A percentile compares a stretch with the other conserved stretches of the same genome.
Evolutionary conservation across 23 tunicate genomes (phyloP).

Genomic region (Trididemnum nubilum): DNA sequence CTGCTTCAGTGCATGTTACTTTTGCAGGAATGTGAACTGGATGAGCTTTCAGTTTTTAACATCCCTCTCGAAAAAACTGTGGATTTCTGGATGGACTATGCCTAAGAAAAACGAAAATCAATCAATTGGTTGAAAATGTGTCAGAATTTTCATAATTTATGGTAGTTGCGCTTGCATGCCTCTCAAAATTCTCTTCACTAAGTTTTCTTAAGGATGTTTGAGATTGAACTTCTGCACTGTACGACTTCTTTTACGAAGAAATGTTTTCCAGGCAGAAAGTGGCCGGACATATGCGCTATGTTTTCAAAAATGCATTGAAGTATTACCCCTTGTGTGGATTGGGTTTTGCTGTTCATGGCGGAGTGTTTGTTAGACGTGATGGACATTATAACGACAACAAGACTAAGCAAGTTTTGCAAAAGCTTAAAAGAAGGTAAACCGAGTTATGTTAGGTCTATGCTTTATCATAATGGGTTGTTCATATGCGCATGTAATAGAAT

Average conservation of each 20-base stretch:
- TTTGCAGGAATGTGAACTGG: neutral
- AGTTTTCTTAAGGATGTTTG: conserved; percentile 67
- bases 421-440: conserved; percentile 41
- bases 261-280: conserved; percentile 53
- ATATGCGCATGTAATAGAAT: no score
- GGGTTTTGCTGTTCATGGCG: conserved; percentile 74
- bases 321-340: conserved; percentile 83
- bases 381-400: conserved; percentile 62
- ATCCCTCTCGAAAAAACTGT: neutral
- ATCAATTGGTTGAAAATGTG: no score
- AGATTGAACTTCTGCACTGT: conserved; percentile 70
- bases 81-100: neutral
- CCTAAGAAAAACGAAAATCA: no score
- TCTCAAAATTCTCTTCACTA: no score
- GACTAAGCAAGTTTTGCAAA: conserved; percentile 43
- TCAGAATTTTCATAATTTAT: no score
- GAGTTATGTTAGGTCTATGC: no score
- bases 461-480: no score
- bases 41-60: neutral
- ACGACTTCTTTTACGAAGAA: conserved; percentile 18
- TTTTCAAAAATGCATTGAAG: conserved; percentile 69
- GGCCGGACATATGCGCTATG: conserved; percentile 76
- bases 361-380: conserved; percentile 79
- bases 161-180: no score
- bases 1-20: neutral